Evolutionary conservation across 2,888 invertebrate species (phyloP).

Genomic region (Drosophila recens): DNA sequence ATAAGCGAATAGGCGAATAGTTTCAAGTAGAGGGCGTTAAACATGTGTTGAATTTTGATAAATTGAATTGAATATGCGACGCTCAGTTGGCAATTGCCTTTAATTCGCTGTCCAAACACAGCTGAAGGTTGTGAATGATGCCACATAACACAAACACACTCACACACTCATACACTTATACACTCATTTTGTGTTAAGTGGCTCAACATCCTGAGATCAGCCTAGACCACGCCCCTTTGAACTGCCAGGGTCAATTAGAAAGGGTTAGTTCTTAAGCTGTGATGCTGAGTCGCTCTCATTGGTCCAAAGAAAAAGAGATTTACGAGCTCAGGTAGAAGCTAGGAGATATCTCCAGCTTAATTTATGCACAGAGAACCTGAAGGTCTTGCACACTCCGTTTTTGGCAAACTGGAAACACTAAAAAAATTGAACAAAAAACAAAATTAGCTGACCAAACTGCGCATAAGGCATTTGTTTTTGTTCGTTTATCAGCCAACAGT

Average conservation of each 20-base stretch:
- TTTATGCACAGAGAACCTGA: constrained; percentile 44
- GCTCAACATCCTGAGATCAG: constrained; percentile 50
- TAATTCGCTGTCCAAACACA: constrained; percentile 61
- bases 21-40: constrained; percentile 36
- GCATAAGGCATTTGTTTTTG: constrained; percentile 29
- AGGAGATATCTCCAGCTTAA: constrained; percentile 38
- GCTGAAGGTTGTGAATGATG: constrained; percentile 29
- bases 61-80: constrained; percentile 59
- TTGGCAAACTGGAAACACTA: constrained; percentile 59
- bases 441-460: constrained; percentile 22
- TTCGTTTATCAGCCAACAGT: constrained; percentile 53
- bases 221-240: constrained; percentile 53
- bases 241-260: constrained; percentile 41
- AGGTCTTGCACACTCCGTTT: constrained; percentile 65
- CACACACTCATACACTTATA: neutral
- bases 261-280: constrained; percentile 57
- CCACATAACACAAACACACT: constrained; percentile 10
- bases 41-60: constrained; percentile 74
- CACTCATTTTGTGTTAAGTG: constrained; percentile 39
- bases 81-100: constrained; percentile 49
- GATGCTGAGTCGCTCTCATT: constrained; percentile 55
- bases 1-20: constrained; percentile 21
- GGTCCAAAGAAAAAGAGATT: constrained; percentile 54
- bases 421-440: constrained; percentile 14
- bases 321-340: constrained; percentile 59